Evolutionary conservation across 2,797 vertebrate genomes (phyloP).

Genomic region (Acestrorhynchus altus): DNA sequence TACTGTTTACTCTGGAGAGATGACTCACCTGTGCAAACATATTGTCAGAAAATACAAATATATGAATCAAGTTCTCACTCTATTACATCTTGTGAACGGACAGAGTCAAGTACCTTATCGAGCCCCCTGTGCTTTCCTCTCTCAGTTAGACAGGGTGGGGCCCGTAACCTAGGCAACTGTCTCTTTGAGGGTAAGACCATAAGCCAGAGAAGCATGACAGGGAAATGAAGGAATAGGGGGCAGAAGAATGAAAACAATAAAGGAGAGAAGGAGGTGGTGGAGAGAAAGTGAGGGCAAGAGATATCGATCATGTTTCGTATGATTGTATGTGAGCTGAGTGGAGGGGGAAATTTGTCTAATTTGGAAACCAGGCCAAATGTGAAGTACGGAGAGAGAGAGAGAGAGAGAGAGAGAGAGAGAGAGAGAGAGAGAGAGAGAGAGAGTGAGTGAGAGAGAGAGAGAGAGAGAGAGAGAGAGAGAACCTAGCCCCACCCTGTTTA

Average conservation of each 20-base stretch:
- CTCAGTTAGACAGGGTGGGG: slow-evolving; percentile 53
- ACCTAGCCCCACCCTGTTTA: slow-evolving; percentile 12
- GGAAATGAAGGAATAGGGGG: slow-evolving; percentile 17
- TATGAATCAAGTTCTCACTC: too few relatives aligned
- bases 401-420: background rate
- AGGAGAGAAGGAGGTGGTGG: background rate
- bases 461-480: slow-evolving; percentile 7
- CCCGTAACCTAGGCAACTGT: slow-evolving; percentile 55
- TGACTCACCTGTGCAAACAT: too few relatives aligned
- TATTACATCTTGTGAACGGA: background rate
- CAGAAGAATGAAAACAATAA: slow-evolving; percentile 36
- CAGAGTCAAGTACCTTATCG: background rate
- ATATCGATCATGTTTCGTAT: slow-evolving; percentile 41
- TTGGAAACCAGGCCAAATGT: slow-evolving; percentile 26
- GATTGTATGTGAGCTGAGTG: background rate
- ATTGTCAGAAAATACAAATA: too few relatives aligned
- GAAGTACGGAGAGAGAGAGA: background rate
- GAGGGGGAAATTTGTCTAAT: slow-evolving; percentile 17
- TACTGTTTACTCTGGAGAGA: too few relatives aligned
- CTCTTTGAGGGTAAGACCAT: slow-evolving; percentile 39
- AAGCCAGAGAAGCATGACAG: slow-evolving; percentile 23
- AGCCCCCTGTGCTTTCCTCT: slow-evolving; percentile 1
- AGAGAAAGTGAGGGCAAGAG: background rate
- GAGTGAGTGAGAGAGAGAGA: slow-evolving; percentile 12
- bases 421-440: slow-evolving; percentile 6